A percentile compares a stretch with the other conserved stretches of the same genome.
Evolutionary conservation across 2,888 invertebrate species (phyloP).

Genomic region (Hypomecis punctinalis): DNA sequence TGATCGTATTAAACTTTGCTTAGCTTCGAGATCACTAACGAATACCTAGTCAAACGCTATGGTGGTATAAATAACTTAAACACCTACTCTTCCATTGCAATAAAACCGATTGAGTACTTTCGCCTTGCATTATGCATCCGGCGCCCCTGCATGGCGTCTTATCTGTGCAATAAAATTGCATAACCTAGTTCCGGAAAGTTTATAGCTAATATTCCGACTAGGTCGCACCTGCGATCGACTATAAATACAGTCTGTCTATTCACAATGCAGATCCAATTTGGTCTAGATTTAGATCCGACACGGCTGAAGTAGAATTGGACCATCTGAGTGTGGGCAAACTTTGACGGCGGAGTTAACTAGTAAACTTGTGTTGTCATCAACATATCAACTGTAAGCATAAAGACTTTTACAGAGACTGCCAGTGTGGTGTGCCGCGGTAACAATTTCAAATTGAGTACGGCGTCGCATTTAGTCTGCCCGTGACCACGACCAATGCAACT

Average conservation of each 20-base stretch:
- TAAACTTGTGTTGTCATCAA: background rate
- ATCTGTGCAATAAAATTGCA: conserved; percentile 25
- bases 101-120: conserved; percentile 6
- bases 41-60: too few species aligned
- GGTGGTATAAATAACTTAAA: background rate
- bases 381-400: too few species aligned
- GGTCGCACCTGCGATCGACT: conserved; percentile 42
- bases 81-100: background rate
- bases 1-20: too few species aligned
- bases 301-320: conserved; percentile 10
- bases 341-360: background rate
- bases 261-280: conserved; percentile 40
- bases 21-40: too few species aligned
- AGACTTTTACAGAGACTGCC: too few species aligned
- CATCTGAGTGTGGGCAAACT: conserved; percentile 8
- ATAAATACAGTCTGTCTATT: conserved; percentile 41
- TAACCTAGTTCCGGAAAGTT: conserved; percentile 26
- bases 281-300: conserved; percentile 29
- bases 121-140: conserved; percentile 18
- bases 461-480: too few species aligned
- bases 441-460: too few species aligned
- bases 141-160: background rate
- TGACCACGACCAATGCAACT: too few species aligned
- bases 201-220: conserved; percentile 35
- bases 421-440: too few species aligned